Evolutionary conservation across 2,797 vertebrate genomes (phyloP).

Genomic region (Hirundo rustica): DNA sequence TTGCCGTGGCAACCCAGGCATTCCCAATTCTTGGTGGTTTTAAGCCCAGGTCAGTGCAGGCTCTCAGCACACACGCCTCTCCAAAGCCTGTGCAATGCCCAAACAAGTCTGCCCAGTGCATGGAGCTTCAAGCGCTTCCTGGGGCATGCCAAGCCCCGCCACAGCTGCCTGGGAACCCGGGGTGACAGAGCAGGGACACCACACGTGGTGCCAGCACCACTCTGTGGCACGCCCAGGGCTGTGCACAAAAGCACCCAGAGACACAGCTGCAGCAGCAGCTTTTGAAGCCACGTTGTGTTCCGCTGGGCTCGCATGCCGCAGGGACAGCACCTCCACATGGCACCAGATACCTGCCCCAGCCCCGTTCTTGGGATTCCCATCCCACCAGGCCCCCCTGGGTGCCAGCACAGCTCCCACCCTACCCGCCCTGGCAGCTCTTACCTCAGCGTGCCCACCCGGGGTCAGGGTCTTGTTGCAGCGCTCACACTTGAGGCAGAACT

Average conservation of each 20-base stretch:
- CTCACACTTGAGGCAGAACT: conserved; percentile 95
- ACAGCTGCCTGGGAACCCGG: neutral
- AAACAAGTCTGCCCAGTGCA: neutral
- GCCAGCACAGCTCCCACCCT: neutral
- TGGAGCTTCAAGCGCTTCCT: neutral
- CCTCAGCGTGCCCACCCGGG: conserved; percentile 92
- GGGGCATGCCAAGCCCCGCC: fast-evolving
- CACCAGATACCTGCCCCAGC: neutral
- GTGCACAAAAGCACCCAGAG: neutral
- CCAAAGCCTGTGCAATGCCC: neutral
- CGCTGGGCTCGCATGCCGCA: fast-evolving
- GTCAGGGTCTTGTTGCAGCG: conserved; percentile 96
- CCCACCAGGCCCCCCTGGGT: neutral
- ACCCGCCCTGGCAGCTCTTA: neutral
- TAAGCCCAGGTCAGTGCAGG: neutral
- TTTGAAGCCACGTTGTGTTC: fast-evolving
- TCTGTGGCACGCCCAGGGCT: neutral
- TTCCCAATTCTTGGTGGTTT: fast-evolving
- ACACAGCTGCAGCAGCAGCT: neutral
- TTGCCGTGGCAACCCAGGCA: neutral
- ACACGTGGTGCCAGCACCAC: neutral
- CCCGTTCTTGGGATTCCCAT: fast-evolving
- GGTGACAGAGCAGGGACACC: neutral
- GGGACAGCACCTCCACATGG: neutral
- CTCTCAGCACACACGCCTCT: fast-evolving